A percentile compares a stretch with the other conserved stretches of the same genome.
These are phyloP conservation scores for Zosterops borbonicus DNA, from an alignment of 2,113 vertebrate genomes.

Conservation along the genomic window DNA sequence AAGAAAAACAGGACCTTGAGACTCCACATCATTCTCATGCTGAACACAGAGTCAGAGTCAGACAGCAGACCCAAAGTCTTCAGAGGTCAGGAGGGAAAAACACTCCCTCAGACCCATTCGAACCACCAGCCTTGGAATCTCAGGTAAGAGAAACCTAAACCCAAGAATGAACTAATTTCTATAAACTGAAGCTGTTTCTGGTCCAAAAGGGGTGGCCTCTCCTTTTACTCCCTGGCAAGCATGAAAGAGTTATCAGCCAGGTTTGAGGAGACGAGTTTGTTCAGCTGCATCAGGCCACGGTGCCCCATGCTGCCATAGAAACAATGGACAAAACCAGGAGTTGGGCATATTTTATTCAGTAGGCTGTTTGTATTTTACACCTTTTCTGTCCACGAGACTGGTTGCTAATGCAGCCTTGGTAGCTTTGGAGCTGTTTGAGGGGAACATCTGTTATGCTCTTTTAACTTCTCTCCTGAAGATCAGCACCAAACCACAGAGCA, in stretches of 20 bases:
- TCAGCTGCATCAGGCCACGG: neutral
- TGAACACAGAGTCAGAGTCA: too few relatives aligned
- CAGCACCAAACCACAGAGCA: neutral
- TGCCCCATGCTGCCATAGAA: neutral
- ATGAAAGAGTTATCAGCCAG: neutral
- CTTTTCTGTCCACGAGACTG: neutral
- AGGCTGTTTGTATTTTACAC: neutral
- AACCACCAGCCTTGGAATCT: too few relatives aligned
- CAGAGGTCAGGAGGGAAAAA: too few relatives aligned
- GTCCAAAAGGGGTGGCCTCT: accelerated
- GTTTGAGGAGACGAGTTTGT: neutral
- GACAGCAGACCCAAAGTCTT: too few relatives aligned
- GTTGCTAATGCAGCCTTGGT: neutral
- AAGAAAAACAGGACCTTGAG: too few relatives aligned
- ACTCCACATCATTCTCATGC: too few relatives aligned
- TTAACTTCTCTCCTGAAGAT: neutral
- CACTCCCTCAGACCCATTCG: too few relatives aligned
- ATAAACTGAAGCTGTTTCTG: neutral
- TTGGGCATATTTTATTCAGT: neutral
- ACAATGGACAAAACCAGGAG: neutral
- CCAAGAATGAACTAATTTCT: neutral
- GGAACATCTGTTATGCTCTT: neutral
- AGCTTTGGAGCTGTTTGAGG: neutral
- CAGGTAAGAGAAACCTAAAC: too few relatives aligned
- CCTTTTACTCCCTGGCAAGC: neutral